These are phyloP conservation scores for Vanacampus margaritifer DNA, from an alignment of 2,113 vertebrate species.

Conservation along the genomic window DNA sequence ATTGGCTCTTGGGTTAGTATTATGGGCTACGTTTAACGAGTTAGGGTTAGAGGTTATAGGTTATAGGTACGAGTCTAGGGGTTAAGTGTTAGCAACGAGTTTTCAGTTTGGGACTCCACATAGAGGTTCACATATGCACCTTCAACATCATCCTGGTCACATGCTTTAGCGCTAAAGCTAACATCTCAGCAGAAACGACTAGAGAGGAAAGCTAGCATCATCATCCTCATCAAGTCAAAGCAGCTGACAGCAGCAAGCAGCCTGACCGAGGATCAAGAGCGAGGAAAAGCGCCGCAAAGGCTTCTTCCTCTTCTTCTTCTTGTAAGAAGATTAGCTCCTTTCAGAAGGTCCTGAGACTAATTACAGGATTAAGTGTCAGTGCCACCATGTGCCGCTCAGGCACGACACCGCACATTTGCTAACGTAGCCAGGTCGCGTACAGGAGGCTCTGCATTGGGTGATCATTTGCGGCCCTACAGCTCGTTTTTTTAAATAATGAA, in stretches of 20 bases:
- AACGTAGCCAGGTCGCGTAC: background rate
- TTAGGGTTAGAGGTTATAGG: too few species aligned
- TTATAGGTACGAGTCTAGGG: too few species aligned
- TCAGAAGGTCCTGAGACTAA: slow-evolving; percentile 6
- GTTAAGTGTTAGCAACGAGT: too few species aligned
- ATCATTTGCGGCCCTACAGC: background rate
- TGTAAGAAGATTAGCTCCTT: slow-evolving; percentile 7
- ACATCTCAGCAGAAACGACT: too few species aligned
- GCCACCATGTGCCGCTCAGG: slow-evolving; percentile 1
- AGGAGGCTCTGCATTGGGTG: background rate
- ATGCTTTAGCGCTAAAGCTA: too few species aligned
- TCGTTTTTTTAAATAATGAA: background rate
- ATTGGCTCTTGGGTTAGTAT: too few species aligned
- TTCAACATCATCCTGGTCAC: background rate
- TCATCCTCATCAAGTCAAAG: background rate
- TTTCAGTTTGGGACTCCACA: too few species aligned
- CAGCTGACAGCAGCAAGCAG: background rate
- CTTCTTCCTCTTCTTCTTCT: background rate
- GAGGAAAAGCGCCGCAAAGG: background rate
- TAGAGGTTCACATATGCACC: too few species aligned
- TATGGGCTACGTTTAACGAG: too few species aligned
- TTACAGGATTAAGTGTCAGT: slow-evolving; percentile 5
- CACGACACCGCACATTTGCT: background rate
- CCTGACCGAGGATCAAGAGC: background rate
- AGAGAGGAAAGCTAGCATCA: background rate